phyloP scores from a whole-genome alignment of 2,797 vertebrate species.

The Cyclura pinguis region DNA sequence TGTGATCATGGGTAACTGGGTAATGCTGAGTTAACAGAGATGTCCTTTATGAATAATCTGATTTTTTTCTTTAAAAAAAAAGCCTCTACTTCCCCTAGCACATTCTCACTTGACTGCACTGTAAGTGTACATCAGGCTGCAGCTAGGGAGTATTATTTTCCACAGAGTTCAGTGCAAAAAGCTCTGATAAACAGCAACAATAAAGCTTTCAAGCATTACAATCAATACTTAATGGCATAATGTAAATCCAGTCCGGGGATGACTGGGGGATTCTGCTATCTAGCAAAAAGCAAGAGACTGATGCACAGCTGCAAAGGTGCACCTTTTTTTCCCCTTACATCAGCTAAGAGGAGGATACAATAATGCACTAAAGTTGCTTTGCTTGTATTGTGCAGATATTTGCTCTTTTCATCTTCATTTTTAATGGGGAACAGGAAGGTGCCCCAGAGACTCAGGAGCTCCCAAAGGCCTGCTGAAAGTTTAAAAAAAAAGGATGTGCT shows the following conservation, averaged over 20 bases:
- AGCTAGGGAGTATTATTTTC: constrained; percentile 57
- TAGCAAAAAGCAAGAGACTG: constrained; percentile 68
- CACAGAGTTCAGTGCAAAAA: constrained; percentile 60
- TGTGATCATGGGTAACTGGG: background rate
- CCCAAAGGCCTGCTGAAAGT: constrained; percentile 49
- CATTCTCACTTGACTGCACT: constrained; percentile 39
- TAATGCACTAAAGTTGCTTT: constrained; percentile 64
- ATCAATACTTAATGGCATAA: constrained; percentile 75
- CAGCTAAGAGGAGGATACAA: constrained; percentile 47
- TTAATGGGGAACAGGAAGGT: constrained; percentile 35
- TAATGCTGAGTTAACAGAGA: constrained; percentile 26
- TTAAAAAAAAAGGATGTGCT: constrained; percentile 57
- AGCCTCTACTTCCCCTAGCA: background rate
- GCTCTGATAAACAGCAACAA: constrained; percentile 70
- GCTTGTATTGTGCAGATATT: constrained; percentile 57
- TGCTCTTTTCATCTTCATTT: constrained; percentile 49
- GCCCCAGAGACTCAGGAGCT: constrained; percentile 62
- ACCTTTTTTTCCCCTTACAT: constrained; percentile 24
- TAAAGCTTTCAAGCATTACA: constrained; percentile 70
- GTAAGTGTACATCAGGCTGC: constrained; percentile 23
- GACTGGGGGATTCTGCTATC: constrained; percentile 61
- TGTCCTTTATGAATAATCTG: constrained; percentile 39
- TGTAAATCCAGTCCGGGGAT: constrained; percentile 64
- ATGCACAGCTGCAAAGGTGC: constrained; percentile 52
- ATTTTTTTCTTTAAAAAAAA: background rate